phyloP scores from a whole-genome alignment of 2,113 vertebrate genomes.

The Patagioenas fasciata region DNA sequence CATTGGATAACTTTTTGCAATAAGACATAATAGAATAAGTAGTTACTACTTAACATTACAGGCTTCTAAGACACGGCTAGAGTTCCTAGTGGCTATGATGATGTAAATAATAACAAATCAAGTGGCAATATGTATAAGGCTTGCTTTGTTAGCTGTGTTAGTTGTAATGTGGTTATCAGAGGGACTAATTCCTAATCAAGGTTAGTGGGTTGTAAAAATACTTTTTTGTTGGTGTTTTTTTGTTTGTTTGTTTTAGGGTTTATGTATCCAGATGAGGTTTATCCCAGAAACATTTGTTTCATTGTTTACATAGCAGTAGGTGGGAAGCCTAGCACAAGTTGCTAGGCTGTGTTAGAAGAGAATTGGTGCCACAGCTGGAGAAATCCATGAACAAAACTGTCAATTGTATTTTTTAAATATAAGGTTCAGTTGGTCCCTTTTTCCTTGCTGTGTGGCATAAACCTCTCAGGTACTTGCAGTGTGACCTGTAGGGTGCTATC shows the following conservation, averaged over 20 bases:
- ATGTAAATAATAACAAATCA: background rate
- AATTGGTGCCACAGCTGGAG: background rate
- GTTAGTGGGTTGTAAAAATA: background rate
- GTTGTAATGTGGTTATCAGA: background rate
- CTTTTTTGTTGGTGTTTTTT: background rate
- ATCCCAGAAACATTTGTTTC: background rate
- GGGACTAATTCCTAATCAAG: background rate
- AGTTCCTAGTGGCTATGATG: background rate
- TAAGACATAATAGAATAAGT: background rate
- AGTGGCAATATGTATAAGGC: background rate
- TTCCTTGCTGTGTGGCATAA: background rate
- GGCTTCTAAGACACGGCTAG: background rate
- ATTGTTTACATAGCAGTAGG: background rate
- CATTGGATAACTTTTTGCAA: background rate
- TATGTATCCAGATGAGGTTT: background rate
- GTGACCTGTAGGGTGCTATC: background rate
- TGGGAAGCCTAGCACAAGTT: background rate
- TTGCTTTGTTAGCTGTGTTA: background rate
- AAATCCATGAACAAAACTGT: background rate
- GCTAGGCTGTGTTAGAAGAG: background rate
- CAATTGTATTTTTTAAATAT: background rate
- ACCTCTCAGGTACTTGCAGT: fast-evolving
- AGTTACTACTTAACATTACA: background rate
- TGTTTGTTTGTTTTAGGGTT: background rate
- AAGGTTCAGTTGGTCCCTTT: background rate